Evolutionary conservation across 2,113 vertebrate genomes (phyloP).

Genomic region (Rhynchopsitta pachyrhyncha): DNA sequence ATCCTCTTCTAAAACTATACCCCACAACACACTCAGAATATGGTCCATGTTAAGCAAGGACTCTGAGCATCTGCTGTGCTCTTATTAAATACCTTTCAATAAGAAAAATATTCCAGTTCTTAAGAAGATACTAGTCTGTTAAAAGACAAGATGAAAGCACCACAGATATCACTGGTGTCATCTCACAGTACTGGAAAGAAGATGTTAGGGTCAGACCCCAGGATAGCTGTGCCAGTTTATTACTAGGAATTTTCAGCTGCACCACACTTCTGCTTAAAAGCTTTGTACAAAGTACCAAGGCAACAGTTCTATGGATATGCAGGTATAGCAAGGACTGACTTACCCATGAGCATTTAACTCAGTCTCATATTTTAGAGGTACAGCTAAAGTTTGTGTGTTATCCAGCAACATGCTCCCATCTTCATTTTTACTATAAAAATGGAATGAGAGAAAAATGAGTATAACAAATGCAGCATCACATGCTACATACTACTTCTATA

Average conservation of each 20-base stretch:
- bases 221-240: neutral
- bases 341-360: constrained; percentile 86
- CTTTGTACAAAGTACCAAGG: neutral
- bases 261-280: neutral
- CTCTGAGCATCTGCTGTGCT: neutral
- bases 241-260: neutral
- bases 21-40: neutral
- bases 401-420: constrained; percentile 69
- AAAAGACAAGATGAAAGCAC: neutral
- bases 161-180: neutral
- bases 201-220: neutral
- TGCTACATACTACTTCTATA: neutral
- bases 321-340: constrained; percentile 35
- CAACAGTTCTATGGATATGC: neutral
- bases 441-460: neutral
- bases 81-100: neutral
- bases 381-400: constrained; percentile 73
- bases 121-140: neutral
- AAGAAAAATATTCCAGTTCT: neutral
- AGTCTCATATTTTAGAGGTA: constrained; percentile 87
- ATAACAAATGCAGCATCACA: neutral
- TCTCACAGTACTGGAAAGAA: neutral
- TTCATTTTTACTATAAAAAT: constrained; percentile 83
- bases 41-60: neutral
- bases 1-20: neutral